Evolutionary conservation across 2,113 vertebrate genomes (phyloP).

Genomic region (Hydrochoerus hydrochaeris): DNA sequence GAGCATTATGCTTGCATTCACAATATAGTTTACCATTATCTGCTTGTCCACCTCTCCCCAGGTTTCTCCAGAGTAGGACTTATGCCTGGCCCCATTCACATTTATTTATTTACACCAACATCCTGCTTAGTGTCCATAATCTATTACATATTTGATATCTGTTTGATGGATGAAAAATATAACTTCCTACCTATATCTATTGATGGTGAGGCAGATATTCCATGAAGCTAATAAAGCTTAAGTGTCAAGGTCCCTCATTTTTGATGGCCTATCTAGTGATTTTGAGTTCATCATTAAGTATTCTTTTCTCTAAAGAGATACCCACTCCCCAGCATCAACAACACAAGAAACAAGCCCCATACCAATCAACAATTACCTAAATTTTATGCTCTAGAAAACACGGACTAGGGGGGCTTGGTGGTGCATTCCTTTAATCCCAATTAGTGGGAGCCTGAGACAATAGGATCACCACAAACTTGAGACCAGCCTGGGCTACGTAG

Average conservation of each 20-base stretch:
- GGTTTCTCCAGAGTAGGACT: slow-evolving; percentile 2
- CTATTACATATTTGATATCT: not conserved
- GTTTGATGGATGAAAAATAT: not conserved
- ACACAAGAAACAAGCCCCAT: not conserved
- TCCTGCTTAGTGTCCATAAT: not conserved
- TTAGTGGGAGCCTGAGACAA: not conserved
- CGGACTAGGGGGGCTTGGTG: not conserved
- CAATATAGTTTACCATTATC: not conserved
- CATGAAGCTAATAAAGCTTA: not conserved
- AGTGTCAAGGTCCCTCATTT: not conserved
- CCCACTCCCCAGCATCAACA: not conserved
- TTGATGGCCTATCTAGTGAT: not conserved
- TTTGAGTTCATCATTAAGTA: not conserved
- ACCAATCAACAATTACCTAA: not conserved
- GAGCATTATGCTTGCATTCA: not conserved
- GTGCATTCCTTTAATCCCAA: not conserved
- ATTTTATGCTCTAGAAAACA: not conserved
- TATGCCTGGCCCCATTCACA: not conserved
- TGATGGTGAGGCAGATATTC: not conserved
- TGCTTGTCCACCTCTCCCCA: not conserved
- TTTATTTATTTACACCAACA: not conserved
- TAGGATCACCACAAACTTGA: not conserved
- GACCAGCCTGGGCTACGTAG: not conserved
- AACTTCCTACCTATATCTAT: not conserved
- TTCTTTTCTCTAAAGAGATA: not conserved